These are phyloP conservation scores for Platanista minor DNA, from an alignment of 2,113 vertebrate species.

Conservation along the genomic window DNA sequence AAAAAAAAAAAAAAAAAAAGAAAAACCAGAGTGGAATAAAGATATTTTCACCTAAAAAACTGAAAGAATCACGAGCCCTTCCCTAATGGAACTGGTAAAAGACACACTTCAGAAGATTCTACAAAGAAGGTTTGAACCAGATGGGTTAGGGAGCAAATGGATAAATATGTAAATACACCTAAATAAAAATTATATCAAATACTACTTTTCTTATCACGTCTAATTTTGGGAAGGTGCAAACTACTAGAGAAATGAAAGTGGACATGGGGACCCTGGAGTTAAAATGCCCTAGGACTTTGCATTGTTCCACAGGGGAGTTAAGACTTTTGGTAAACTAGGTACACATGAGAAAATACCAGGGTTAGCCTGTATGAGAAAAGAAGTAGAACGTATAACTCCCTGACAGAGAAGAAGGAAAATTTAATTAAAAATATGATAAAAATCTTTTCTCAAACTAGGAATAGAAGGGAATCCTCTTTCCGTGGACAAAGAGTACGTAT, in stretches of 20 bases:
- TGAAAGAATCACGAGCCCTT: not conserved
- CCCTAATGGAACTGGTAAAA: not conserved
- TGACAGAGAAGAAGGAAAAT: not conserved
- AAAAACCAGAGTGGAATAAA: not conserved
- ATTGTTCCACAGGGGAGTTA: not conserved
- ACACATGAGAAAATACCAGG: accelerated
- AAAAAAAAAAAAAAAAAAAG: too few species aligned
- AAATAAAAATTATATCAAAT: not conserved
- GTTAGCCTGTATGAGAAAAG: not conserved
- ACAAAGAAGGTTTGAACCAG: not conserved
- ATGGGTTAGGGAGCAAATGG: not conserved
- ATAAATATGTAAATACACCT: accelerated
- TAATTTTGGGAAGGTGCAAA: not conserved
- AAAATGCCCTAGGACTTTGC: accelerated
- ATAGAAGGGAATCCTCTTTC: too few species aligned
- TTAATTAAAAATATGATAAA: not conserved
- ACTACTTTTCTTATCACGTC: not conserved
- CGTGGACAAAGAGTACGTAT: not conserved
- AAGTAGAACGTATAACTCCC: not conserved
- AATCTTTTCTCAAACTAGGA: not conserved
- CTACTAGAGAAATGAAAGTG: not conserved
- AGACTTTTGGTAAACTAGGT: not conserved
- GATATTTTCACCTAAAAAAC: not conserved
- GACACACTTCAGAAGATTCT: not conserved
- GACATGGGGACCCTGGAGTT: not conserved